Evolutionary conservation across 2,113 vertebrate genomes (phyloP).

Genomic region (Mystacornis crossleyi): DNA sequence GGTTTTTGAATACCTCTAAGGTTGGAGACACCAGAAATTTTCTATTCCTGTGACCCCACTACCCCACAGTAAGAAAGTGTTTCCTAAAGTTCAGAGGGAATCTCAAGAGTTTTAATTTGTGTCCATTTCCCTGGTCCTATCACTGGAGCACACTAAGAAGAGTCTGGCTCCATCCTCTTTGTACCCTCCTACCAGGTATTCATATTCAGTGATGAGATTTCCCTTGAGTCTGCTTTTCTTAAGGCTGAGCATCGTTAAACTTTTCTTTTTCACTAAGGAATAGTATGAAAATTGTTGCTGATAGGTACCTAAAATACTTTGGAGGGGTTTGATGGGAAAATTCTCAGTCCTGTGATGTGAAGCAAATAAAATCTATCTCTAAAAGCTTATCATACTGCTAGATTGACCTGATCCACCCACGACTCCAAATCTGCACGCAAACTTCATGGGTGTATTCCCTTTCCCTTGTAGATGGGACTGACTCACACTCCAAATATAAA

Average conservation of each 20-base stretch:
- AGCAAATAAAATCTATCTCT: background rate
- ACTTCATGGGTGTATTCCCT: background rate
- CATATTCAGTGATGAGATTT: background rate
- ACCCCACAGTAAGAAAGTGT: background rate
- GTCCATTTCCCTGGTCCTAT: background rate
- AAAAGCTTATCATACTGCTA: background rate
- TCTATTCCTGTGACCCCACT: accelerated
- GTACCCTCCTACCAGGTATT: background rate
- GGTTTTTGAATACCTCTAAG: background rate
- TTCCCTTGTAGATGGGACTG: background rate
- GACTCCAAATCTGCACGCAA: background rate
- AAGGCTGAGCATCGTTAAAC: background rate
- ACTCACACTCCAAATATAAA: background rate
- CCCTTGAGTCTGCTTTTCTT: background rate
- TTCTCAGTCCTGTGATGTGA: background rate
- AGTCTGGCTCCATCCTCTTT: background rate
- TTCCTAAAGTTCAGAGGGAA: background rate
- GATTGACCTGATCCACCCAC: background rate
- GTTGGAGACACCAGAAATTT: background rate
- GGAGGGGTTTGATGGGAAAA: background rate
- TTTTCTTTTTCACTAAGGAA: background rate
- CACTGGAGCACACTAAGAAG: background rate
- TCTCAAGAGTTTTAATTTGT: background rate
- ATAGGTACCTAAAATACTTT: background rate
- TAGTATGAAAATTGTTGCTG: background rate